Percentiles rank a stretch among this genome's conserved stretches.
Conservation (phyloP, 2,113 vertebrate genomes). For the Dryoscopus gambensis region DNA sequence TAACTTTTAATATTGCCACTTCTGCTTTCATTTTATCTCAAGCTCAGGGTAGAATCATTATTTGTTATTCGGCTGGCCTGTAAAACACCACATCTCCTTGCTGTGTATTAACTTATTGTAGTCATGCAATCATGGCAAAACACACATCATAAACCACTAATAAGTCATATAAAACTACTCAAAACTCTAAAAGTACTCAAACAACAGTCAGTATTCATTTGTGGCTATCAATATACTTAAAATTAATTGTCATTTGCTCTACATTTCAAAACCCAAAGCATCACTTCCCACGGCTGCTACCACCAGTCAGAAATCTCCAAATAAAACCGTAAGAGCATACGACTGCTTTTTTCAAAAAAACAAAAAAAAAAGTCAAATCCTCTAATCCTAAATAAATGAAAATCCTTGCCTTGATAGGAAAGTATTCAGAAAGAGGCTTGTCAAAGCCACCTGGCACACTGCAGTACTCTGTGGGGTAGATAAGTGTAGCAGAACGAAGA, state of each 20-base stretch:
- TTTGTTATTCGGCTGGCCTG: background rate
- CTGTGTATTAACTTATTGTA: background rate
- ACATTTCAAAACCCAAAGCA: background rate
- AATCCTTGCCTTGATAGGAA: slow-evolving; percentile 93
- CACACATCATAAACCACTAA: background rate
- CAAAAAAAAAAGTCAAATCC: slow-evolving; percentile 19
- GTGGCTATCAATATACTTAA: background rate
- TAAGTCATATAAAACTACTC: background rate
- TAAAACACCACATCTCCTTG: background rate
- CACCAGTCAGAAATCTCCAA: background rate
- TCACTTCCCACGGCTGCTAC: slow-evolving; percentile 19
- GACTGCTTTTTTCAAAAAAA: background rate
- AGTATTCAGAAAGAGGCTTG: slow-evolving; percentile 85
- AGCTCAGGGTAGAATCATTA: background rate
- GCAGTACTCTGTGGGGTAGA: slow-evolving; percentile 98
- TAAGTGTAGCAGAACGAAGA: slow-evolving; percentile 90
- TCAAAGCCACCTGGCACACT: slow-evolving; percentile 95
- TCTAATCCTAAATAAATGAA: slow-evolving; percentile 68
- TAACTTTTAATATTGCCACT: background rate
- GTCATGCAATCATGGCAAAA: background rate
- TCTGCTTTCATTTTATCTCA: background rate
- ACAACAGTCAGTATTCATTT: background rate
- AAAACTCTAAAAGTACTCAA: background rate
- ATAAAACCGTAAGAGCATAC: background rate
- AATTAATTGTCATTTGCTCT: background rate